Evolutionary conservation across 1,140 invertebrate species (phyloP).

Genomic region (Saccostrea cuccullata): DNA sequence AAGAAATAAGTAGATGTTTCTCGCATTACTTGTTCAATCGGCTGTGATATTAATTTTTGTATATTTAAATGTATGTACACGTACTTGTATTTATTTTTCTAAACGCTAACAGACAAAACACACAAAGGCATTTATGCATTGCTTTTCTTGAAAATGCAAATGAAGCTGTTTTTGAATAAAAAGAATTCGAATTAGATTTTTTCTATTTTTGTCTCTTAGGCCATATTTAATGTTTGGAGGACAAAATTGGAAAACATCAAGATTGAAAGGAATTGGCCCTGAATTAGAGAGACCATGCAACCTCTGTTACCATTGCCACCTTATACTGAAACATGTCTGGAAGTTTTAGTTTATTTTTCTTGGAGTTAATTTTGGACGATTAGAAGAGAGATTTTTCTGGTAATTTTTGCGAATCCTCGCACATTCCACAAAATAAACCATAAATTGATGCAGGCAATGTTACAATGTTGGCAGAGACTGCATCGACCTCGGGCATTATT

Average conservation of each 20-base stretch:
- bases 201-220: not conserved
- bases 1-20: not conserved
- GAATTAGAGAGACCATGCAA: not conserved
- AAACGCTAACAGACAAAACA: not conserved
- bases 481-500: not conserved
- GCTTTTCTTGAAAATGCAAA: not conserved
- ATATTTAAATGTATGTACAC: not conserved
- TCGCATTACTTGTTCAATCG: not conserved
- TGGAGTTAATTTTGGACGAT: not conserved
- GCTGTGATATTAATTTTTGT: not conserved
- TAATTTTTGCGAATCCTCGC: not conserved
- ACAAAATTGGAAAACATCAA: not conserved
- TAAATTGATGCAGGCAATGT: not conserved
- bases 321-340: not conserved
- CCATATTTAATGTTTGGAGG: not conserved
- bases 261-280: not conserved
- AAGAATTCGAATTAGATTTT: not conserved
- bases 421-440: not conserved
- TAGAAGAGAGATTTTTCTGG: not conserved
- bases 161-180: not conserved
- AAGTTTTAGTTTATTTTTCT: not conserved
- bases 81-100: constrained; percentile 19
- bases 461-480: not conserved
- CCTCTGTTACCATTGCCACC: not conserved
- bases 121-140: not conserved